Evolutionary conservation across 2,113 vertebrate species (phyloP).

Genomic region (Brachionichthys hirsutus): DNA sequence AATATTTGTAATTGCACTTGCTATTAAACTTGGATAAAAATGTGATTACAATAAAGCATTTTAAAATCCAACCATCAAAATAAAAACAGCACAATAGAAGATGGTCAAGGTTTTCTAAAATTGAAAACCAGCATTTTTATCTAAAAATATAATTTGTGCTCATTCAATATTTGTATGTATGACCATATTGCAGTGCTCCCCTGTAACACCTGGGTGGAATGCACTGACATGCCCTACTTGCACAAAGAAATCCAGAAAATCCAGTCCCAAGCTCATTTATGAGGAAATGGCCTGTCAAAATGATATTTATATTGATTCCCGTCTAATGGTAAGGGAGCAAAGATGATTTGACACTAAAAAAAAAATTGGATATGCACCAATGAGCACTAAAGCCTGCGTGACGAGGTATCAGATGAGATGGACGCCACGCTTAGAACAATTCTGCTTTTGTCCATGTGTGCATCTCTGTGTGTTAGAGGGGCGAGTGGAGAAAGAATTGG

Average conservation of each 20-base stretch:
- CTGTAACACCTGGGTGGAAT: slow-evolving; percentile 3
- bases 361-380: slow-evolving; percentile 20
- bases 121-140: background rate
- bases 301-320: slow-evolving; percentile 35
- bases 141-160: slow-evolving; percentile 1
- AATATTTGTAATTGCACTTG: background rate
- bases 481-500: background rate
- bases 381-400: slow-evolving; percentile 2
- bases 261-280: slow-evolving; percentile 27
- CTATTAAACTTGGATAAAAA: background rate
- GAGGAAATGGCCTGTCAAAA: slow-evolving; percentile 40
- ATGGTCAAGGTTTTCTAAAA: background rate
- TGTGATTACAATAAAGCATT: background rate
- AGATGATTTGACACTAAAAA: slow-evolving; percentile 48
- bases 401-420: slow-evolving; percentile 44
- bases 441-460: slow-evolving; percentile 2
- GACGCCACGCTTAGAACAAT: background rate
- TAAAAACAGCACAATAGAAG: background rate
- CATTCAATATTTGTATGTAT: too few species aligned
- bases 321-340: slow-evolving; percentile 26
- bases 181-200: too few species aligned
- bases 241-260: slow-evolving; percentile 13
- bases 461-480: background rate
- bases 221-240: slow-evolving; percentile 10
- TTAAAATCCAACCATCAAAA: background rate